phyloP scores from a whole-genome alignment of 2,888 invertebrate genomes.

The Drosophila multiciliata region DNA sequence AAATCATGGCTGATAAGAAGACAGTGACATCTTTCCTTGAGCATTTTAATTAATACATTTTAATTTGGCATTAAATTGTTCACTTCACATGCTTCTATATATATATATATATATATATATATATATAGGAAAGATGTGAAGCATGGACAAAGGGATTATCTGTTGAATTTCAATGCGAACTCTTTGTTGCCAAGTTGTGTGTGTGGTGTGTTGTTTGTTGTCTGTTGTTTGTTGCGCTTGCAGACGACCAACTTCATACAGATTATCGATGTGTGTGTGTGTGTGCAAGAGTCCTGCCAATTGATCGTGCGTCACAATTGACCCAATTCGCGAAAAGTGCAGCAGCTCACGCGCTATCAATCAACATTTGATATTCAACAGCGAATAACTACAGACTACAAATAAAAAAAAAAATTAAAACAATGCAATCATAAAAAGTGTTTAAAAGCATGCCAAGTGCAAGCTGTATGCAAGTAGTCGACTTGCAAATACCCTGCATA shows the following conservation, averaged over 20 bases:
- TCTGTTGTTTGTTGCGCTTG: background rate
- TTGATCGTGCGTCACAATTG: constrained; percentile 54
- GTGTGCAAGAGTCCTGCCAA: constrained; percentile 29
- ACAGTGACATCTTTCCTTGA: constrained; percentile 37
- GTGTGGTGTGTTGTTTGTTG: background rate
- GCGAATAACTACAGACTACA: constrained; percentile 5
- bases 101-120: constrained; percentile 7
- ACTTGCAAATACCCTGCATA: constrained; percentile 25
- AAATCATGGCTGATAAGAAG: constrained; percentile 72
- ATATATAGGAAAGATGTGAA: constrained; percentile 7
- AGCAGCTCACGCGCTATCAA: constrained; percentile 70
- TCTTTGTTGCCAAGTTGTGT: constrained; percentile 59
- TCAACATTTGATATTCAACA: constrained; percentile 54
- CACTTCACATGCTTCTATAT: constrained; percentile 5
- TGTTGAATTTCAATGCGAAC: constrained; percentile 62
- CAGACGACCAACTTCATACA: constrained; percentile 1
- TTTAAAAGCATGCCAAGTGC: constrained; percentile 14
- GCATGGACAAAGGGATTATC: constrained; percentile 75
- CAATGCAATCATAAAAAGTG: constrained; percentile 23
- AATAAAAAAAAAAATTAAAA: background rate
- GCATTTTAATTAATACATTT: constrained; percentile 73
- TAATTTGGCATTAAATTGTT: constrained; percentile 75
- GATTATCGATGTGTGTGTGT: background rate
- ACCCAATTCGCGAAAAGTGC: constrained; percentile 59
- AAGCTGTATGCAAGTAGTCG: background rate